Percentiles rank a stretch among this genome's conserved stretches.
These are phyloP conservation scores for Drosophila orosa DNA, from an alignment of 1,140 invertebrate species.

Conservation along the genomic window DNA sequence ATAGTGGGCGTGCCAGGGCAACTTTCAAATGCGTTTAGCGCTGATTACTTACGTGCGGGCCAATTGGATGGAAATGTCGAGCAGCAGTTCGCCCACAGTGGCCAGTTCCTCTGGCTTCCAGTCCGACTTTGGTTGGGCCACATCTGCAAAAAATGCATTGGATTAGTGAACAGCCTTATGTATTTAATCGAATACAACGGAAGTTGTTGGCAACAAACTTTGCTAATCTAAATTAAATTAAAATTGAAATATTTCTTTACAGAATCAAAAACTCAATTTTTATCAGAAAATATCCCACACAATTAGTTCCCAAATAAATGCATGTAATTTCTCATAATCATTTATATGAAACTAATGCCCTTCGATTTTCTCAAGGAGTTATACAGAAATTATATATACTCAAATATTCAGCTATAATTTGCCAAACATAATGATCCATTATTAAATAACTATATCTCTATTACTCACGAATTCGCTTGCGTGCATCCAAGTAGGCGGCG, in stretches of 20 bases:
- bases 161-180: not conserved
- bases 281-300: not conserved
- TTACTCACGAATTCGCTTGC: slow-evolving; percentile 92
- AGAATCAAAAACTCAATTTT: not conserved
- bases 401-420: not conserved
- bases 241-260: not conserved
- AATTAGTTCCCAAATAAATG: not conserved
- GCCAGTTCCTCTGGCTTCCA: slow-evolving; percentile 93
- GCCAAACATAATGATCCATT: not conserved
- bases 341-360: not conserved
- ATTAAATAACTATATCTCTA: slow-evolving; percentile 1
- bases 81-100: slow-evolving; percentile 92
- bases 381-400: not conserved
- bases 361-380: slow-evolving; percentile 2
- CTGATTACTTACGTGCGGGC: slow-evolving; percentile 91
- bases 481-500: slow-evolving; percentile 93
- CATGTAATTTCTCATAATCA: too few relatives aligned
- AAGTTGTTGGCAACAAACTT: not conserved
- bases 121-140: slow-evolving; percentile 89
- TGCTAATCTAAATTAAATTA: too few relatives aligned
- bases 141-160: slow-evolving; percentile 85
- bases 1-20: slow-evolving; percentile 64
- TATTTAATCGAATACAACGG: not conserved
- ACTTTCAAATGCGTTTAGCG: slow-evolving; percentile 68
- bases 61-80: slow-evolving; percentile 93